A percentile compares a stretch with the other conserved stretches of the same genome.
These are phyloP conservation scores for Spisula solida DNA, from an alignment of 2,888 invertebrate genomes.

Conservation along the genomic window DNA sequence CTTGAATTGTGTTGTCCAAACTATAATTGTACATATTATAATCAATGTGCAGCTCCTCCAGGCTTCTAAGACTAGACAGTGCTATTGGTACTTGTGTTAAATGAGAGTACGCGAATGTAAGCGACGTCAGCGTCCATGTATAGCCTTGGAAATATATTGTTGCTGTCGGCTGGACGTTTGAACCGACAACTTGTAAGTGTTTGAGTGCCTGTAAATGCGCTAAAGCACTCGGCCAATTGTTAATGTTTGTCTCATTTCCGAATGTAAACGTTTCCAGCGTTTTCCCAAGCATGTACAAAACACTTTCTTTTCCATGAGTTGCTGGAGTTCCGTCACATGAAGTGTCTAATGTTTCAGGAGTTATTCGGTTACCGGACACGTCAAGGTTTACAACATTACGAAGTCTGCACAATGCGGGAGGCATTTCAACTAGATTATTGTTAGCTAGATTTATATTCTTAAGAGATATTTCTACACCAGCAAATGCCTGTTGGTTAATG, in stretches of 20 bases:
- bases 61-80: neutral
- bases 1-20: conserved; percentile 57
- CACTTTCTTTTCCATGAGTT: neutral
- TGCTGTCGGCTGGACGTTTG: neutral
- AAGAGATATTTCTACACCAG: conserved; percentile 46
- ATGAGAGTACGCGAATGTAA: conserved; percentile 16
- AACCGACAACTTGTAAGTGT: conserved; percentile 16
- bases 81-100: conserved; percentile 36
- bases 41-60: conserved; percentile 54
- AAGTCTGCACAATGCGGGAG: conserved; percentile 45
- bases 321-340: neutral
- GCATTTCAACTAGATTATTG: conserved; percentile 48
- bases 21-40: conserved; percentile 42
- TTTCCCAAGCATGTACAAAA: conserved; percentile 20
- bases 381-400: conserved; percentile 24
- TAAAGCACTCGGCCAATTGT: conserved; percentile 28
- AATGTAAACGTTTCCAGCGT: conserved; percentile 27
- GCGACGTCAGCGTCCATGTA: conserved; percentile 24
- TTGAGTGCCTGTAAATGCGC: conserved; percentile 25
- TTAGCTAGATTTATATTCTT: conserved; percentile 46
- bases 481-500: conserved; percentile 49
- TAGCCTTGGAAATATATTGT: conserved; percentile 33
- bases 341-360: neutral
- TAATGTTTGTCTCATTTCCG: conserved; percentile 10
- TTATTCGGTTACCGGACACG: conserved; percentile 48